Conservation (phyloP, 2,888 invertebrate genomes). For the Argyra leucocephala region DNA sequence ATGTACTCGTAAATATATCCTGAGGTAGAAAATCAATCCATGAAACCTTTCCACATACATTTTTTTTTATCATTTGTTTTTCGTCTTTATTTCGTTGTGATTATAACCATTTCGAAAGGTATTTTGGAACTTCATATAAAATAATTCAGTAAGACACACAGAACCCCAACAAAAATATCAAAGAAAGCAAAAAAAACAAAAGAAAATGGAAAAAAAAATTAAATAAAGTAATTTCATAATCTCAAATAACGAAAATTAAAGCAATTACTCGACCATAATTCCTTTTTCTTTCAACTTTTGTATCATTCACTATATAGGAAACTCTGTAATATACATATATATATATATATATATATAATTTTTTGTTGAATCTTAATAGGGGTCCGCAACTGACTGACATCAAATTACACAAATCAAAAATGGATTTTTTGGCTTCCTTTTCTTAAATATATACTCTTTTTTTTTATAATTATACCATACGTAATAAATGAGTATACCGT, state of each 20-base stretch:
- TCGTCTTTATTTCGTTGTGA: too few relatives aligned
- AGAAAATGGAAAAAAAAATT: neutral
- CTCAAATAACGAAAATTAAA: neutral
- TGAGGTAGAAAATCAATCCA: too few relatives aligned
- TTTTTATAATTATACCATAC: too few relatives aligned
- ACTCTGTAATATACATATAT: too few relatives aligned
- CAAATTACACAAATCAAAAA: neutral
- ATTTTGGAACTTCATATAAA: neutral
- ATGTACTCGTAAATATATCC: too few relatives aligned
- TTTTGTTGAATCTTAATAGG: neutral
- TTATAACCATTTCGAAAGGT: too few relatives aligned
- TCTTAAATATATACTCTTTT: too few relatives aligned
- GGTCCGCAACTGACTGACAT: neutral
- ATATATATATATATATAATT: too few relatives aligned
- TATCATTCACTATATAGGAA: neutral
- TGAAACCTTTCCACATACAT: too few relatives aligned
- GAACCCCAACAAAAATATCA: neutral
- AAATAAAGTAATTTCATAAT: neutral
- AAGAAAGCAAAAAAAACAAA: neutral
- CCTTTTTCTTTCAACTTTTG: neutral
- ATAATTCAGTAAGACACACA: neutral
- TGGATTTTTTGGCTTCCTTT: neutral
- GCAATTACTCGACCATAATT: slow-evolving; percentile 6
- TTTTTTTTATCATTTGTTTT: too few relatives aligned
- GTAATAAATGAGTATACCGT: too few relatives aligned